Evolutionary conservation across 2,888 invertebrate species (phyloP).

Genomic region (Drosophila differens): DNA sequence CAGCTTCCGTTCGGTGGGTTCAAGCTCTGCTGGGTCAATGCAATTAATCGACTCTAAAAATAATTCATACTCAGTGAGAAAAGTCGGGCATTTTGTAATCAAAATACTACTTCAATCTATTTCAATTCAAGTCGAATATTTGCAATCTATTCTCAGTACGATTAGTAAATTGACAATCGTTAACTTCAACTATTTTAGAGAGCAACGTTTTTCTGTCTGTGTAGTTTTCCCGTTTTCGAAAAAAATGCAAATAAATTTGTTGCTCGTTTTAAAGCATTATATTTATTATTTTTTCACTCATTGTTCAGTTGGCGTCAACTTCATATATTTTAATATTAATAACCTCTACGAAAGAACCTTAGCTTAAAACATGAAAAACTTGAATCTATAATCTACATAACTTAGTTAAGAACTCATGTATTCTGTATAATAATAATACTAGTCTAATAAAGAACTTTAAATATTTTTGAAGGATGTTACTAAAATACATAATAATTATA

Average conservation of each 20-base stretch:
- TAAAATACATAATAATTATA: constrained; percentile 64
- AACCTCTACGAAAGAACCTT: constrained; percentile 21
- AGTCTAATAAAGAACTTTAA: constrained; percentile 35
- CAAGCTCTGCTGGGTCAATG: constrained; percentile 47
- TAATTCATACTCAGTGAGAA: no score
- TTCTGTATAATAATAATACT: constrained; percentile 13
- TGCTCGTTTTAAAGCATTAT: constrained; percentile 53
- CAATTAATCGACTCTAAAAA: not conserved
- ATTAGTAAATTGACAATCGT: not conserved
- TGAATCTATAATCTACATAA: constrained; percentile 68
- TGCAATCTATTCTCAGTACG: not conserved
- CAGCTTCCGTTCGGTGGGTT: constrained; percentile 56
- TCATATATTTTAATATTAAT: constrained; percentile 30
- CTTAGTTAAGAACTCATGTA: constrained; percentile 50
- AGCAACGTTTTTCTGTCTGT: not conserved
- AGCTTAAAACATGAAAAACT: constrained; percentile 58
- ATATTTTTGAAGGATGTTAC: constrained; percentile 29
- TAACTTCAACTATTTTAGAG: not conserved
- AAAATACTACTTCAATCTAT: not conserved
- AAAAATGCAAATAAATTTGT: not conserved
- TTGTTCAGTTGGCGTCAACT: constrained; percentile 20
- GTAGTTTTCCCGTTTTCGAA: not conserved
- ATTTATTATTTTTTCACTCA: constrained; percentile 46
- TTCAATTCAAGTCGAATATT: not conserved
- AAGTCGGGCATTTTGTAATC: not conserved